phyloP scores from a whole-genome alignment of 2,888 invertebrate genomes.

The Alcis repandata region DNA sequence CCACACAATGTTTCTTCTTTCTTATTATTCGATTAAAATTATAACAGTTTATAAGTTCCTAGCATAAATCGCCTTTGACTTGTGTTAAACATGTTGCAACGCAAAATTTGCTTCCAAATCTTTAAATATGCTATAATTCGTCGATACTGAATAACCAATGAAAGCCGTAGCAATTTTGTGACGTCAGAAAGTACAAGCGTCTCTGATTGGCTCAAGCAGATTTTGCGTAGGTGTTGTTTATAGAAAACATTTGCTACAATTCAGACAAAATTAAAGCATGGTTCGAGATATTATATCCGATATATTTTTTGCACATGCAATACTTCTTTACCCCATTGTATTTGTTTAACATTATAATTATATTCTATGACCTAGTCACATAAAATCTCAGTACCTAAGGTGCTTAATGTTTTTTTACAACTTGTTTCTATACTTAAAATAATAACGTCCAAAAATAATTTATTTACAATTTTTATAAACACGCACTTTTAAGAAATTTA shows the following conservation, averaged over 20 bases:
- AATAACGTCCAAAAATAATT: conserved; percentile 57
- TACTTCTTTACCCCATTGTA: not conserved
- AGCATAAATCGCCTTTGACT: not conserved
- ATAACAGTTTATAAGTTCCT: not conserved
- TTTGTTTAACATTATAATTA: not conserved
- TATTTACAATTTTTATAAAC: conserved; percentile 57
- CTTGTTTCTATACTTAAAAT: conserved; percentile 40
- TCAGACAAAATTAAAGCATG: conserved; percentile 3
- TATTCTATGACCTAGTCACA: conserved; percentile 42
- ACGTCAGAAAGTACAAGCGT: not conserved
- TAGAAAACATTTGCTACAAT: not conserved
- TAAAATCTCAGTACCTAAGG: conserved; percentile 38
- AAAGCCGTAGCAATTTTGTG: not conserved
- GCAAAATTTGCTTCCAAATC: not conserved
- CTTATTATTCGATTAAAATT: not conserved
- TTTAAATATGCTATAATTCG: not conserved
- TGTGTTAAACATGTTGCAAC: not conserved
- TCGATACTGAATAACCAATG: not conserved
- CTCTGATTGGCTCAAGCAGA: not conserved
- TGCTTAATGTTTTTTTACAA: conserved; percentile 34
- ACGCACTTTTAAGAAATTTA: conserved; percentile 44
- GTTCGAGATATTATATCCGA: not conserved
- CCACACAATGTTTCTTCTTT: not conserved
- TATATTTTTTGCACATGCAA: not conserved
- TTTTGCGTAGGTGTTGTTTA: not conserved